These are phyloP conservation scores for Drosophila persimilis DNA, from an alignment of 1,140 invertebrate species.

Conservation along the genomic window DNA sequence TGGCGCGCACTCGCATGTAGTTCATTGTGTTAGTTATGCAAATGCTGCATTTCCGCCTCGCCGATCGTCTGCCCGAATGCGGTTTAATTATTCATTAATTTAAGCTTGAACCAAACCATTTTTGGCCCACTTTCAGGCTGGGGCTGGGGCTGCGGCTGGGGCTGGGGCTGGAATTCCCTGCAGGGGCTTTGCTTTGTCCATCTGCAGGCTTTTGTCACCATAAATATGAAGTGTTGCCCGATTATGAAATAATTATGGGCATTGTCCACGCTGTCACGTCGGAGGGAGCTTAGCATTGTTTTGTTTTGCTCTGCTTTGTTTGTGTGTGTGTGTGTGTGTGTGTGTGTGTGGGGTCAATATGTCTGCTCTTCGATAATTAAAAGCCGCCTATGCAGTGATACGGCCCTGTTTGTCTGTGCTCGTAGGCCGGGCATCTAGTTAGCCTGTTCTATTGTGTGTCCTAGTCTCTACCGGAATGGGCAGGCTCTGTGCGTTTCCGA, in stretches of 20 bases:
- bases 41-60: slow-evolving; percentile 68
- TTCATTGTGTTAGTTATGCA: slow-evolving; percentile 79
- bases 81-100: slow-evolving; percentile 81
- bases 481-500: neutral
- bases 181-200: slow-evolving; percentile 49
- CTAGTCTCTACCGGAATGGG: slow-evolving; percentile 8
- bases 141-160: neutral
- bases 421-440: slow-evolving; percentile 32
- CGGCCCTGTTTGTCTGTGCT: slow-evolving; percentile 21
- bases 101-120: slow-evolving; percentile 66
- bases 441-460: slow-evolving; percentile 17
- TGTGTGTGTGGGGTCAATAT: slow-evolving; percentile 45
- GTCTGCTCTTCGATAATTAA: slow-evolving; percentile 37
- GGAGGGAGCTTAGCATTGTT: neutral
- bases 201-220: slow-evolving; percentile 70
- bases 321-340: neutral
- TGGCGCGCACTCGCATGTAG: slow-evolving; percentile 50
- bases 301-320: neutral
- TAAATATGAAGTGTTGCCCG: slow-evolving; percentile 66
- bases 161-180: slow-evolving; percentile 16
- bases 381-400: slow-evolving; percentile 6
- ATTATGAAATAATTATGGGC: slow-evolving; percentile 78
- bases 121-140: slow-evolving; percentile 45
- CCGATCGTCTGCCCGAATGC: slow-evolving; percentile 36
- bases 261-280: slow-evolving; percentile 23